phyloP scores from a whole-genome alignment of 2,888 invertebrate genomes.

The Acanthosepion esculentum region DNA sequence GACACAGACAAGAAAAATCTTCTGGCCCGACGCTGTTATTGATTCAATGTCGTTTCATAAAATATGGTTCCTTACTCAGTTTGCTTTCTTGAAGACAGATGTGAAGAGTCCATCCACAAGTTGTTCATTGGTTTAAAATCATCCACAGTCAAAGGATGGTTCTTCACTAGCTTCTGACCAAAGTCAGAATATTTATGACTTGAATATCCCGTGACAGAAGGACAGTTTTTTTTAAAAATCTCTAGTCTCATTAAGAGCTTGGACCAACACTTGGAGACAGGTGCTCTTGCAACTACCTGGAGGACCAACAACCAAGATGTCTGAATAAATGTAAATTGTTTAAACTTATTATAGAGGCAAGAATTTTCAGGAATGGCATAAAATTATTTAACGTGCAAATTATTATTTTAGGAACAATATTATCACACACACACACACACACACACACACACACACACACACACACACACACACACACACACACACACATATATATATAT shows the following conservation, averaged over 20 bases:
- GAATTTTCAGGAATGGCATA: not conserved
- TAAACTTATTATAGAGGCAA: not conserved
- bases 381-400: not conserved
- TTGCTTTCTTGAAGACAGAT: constrained; percentile 73
- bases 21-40: too few relatives aligned
- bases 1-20: too few relatives aligned
- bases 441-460: too few relatives aligned
- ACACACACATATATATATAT: too few relatives aligned
- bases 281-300: constrained; percentile 74
- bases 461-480: too few relatives aligned
- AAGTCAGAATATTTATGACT: constrained; percentile 63
- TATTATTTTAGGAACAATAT: too few relatives aligned
- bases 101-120: constrained; percentile 75
- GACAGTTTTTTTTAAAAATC: constrained; percentile 53
- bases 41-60: too few relatives aligned
- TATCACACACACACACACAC: too few relatives aligned
- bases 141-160: constrained; percentile 74
- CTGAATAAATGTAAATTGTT: constrained; percentile 56
- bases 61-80: constrained; percentile 53
- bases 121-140: constrained; percentile 70
- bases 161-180: constrained; percentile 72
- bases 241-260: constrained; percentile 67
- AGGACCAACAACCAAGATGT: constrained; percentile 74
- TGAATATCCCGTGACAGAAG: constrained; percentile 62
- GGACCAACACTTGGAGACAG: constrained; percentile 72